Evolutionary conservation across 2,797 vertebrate species (phyloP).

Genomic region (Acipenser oxyrinchus): DNA sequence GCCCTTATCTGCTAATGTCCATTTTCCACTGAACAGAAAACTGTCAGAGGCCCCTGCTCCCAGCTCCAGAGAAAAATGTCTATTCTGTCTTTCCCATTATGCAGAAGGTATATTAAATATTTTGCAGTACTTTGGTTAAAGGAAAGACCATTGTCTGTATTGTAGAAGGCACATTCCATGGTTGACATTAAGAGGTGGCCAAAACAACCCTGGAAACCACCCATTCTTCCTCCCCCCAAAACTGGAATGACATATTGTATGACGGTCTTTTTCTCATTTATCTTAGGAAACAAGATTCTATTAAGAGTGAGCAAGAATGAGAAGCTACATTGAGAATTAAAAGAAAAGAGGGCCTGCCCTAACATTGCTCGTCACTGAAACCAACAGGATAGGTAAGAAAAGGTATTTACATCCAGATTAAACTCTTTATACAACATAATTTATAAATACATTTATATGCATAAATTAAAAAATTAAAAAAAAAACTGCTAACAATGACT

Average conservation of each 20-base stretch:
- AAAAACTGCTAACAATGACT: slow-evolving; percentile 50
- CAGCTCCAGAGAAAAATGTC: not conserved
- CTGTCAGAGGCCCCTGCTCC: slow-evolving; percentile 1
- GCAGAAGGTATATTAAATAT: not conserved
- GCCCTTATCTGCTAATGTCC: not conserved
- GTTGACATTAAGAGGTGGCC: slow-evolving; percentile 14
- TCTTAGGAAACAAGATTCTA: slow-evolving; percentile 1
- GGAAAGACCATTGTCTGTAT: not conserved
- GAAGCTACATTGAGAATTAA: slow-evolving; percentile 37
- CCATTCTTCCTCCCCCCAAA: slow-evolving; percentile 3
- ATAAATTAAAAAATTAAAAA: slow-evolving; percentile 70
- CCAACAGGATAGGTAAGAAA: slow-evolving; percentile 42
- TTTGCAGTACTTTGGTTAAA: not conserved
- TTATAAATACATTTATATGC: slow-evolving; percentile 87
- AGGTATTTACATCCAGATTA: slow-evolving; percentile 67
- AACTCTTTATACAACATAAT: slow-evolving; percentile 65
- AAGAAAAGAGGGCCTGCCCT: slow-evolving; percentile 69
- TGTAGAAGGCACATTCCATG: not conserved
- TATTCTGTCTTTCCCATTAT: slow-evolving; percentile 13
- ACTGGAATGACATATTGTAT: slow-evolving; percentile 12
- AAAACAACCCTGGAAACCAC: slow-evolving; percentile 5
- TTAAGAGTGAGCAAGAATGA: slow-evolving; percentile 39
- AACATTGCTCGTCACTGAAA: slow-evolving; percentile 40
- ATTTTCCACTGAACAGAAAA: not conserved
- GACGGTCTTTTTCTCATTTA: slow-evolving; percentile 7